Base-by-base conservation (phyloP, 2,113 vertebrate species). In the Labeo rohita region DNA sequence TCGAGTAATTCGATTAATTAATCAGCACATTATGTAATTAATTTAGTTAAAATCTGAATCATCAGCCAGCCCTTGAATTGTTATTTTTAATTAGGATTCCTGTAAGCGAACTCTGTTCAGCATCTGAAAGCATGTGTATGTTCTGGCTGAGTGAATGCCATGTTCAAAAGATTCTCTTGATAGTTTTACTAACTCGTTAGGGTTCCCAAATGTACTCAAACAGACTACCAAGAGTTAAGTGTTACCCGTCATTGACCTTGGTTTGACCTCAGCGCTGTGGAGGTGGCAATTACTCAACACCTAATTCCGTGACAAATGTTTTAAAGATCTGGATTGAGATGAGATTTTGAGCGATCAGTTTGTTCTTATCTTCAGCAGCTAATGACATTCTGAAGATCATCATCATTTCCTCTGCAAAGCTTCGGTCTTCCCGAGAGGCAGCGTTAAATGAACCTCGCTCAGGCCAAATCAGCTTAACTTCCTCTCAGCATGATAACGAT, bases 391-490 rank as follows among this genome's bases (percentile, higher is more conserved):
- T 36, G 18, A 84, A 79, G 85, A 83, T 89, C 88, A 86, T 88
- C 87, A 86, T 70, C 74, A 76, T 83, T 81, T 76, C 76, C 68
- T 74, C 79, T 50, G 72, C 70, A 8, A 59, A 52, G 78, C 78
- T 23, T 70, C 28, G n/a, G 76, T 88, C 61, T 83, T 86, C 88
- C 86, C 68, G 49, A 43, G 88, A 88, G 88, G 85, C 80, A 23
- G 54, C 75, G 72, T 77, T 84, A 89, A 89, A 84, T 84, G 85
- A 86, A 86, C 87, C 79, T 86, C 81, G 36, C 85, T 65, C 75
- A 70, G 81, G 80, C 87, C 68, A 86, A 88, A 86, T 88, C 85
- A 85, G 85, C 83, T 87, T 85, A 87, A 84, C 80, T 88, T 88
- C 88, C 80, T 73, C 84, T 89, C 74, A 83, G 82, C 85, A 68